These are phyloP conservation scores for Podarcis lilfordi DNA, from an alignment of 2,797 vertebrate species.

Conservation along the genomic window DNA sequence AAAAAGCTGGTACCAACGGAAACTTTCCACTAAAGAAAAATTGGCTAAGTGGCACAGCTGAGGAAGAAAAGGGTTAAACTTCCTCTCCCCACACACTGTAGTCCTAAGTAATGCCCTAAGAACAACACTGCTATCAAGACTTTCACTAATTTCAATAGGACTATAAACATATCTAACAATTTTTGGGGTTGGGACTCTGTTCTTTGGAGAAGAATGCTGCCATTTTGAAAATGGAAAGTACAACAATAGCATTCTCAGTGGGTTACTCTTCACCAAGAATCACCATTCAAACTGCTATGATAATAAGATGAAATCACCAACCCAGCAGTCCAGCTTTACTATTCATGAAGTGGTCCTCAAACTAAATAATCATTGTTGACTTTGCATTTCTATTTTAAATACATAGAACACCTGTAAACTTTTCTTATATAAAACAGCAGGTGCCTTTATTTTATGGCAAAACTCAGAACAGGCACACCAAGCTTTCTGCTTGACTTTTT, in stretches of 20 bases:
- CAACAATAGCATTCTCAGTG: neutral
- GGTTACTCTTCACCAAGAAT: neutral
- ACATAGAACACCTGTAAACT: neutral
- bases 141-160: no score
- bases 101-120: neutral
- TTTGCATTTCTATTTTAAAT: conserved; percentile 26
- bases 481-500: neutral
- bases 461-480: neutral
- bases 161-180: neutral
- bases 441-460: neutral
- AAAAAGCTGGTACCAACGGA: neutral
- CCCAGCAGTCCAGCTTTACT: conserved; percentile 43
- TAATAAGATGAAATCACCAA: conserved; percentile 38
- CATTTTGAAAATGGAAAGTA: neutral
- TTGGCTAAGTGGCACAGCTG: neutral
- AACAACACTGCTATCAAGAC: neutral
- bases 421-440: conserved; percentile 15
- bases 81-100: neutral
- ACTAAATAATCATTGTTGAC: neutral
- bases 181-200: no score
- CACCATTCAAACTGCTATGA: neutral
- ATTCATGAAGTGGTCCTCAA: conserved; percentile 25
- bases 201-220: neutral
- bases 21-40: neutral
- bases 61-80: neutral